Evolutionary conservation across 2,113 vertebrate species (phyloP), one percentile per base, ranked within the genome.

Genomic region (Elgaria multicarinata): DNA sequence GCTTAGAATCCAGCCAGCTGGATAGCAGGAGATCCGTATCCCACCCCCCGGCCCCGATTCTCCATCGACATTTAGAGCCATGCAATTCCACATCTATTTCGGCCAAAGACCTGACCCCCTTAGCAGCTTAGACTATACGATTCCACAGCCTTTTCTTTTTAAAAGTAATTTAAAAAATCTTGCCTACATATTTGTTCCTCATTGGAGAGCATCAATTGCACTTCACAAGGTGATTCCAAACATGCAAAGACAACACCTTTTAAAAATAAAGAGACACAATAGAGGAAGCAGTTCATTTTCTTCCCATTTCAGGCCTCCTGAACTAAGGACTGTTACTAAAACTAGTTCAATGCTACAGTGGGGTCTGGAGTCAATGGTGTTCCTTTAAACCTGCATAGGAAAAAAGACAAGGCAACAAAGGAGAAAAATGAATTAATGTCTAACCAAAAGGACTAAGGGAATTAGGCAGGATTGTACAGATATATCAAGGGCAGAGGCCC

Each of bases 391-490:
- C 87, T 92, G 87, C 39, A 66, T n/a, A n/a, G 44, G 31, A n/a
- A 44, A 3, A 85, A 4, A 28, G 83, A 91, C 90, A 90, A 76
- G 58, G 91, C 86, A 91, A 89, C 13, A 90, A 92, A 74, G 28
- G 58, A 90, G 87, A 44, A 93, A 58, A 77, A 90, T 74, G 91
- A 95, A 94, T 93, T 95, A 95, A 92, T 85, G 88, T 85, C 82
- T 42, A 72, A 92, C 53, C 44, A 6, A 6, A 67, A 91, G 71
- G 2, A 66, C 84, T 87, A 89, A 87, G 66, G 44, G 50, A 88
- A 92, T 90, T 87, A 94, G 92, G 91, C 90, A 95, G 93, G 94
- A 92, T 90, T 95, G 91, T 55, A 86, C 92, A 93, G 95, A 95
- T 91, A 94, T 91, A 95, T 39, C 88, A 64, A 0, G 83, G 91